These are phyloP conservation scores for Ferdinandea cuprea DNA, from an alignment of 2,888 invertebrate genomes.

Conservation along the genomic window DNA sequence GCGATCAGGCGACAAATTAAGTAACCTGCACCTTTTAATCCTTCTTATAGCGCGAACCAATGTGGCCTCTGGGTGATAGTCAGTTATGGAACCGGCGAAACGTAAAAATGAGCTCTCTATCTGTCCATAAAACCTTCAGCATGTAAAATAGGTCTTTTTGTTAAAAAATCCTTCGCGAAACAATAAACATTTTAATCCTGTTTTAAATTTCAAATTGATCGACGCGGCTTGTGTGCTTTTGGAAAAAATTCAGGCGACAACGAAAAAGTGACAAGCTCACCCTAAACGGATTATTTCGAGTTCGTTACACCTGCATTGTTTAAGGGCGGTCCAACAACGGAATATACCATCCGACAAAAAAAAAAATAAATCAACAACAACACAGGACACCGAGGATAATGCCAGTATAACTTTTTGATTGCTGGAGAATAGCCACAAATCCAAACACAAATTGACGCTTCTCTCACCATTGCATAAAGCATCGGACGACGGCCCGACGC, in stretches of 20 bases:
- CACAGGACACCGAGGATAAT: constrained; percentile 54
- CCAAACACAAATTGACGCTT: constrained; percentile 72
- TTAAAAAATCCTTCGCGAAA: constrained; percentile 68
- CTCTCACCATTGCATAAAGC: constrained; percentile 15
- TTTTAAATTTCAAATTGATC: constrained; percentile 74
- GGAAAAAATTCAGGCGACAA: constrained; percentile 48
- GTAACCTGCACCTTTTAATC: too few relatives aligned
- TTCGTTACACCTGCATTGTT: constrained; percentile 79
- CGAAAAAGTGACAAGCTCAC: constrained; percentile 66
- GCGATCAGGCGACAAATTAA: too few relatives aligned
- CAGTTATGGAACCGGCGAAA: too few relatives aligned
- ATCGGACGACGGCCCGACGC: not conserved
- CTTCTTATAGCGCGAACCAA: too few relatives aligned
- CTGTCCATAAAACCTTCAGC: constrained; percentile 53
- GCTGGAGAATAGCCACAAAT: constrained; percentile 71
- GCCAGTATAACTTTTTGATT: constrained; percentile 57
- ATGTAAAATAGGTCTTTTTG: too few relatives aligned
- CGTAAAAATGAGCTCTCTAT: too few relatives aligned
- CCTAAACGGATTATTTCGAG: constrained; percentile 81
- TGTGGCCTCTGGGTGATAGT: too few relatives aligned
- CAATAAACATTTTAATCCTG: constrained; percentile 71
- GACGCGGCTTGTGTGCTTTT: constrained; percentile 26
- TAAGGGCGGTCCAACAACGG: constrained; percentile 66
- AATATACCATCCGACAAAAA: constrained; percentile 70
- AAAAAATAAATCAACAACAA: constrained; percentile 60